Base-by-base conservation (phyloP, 2,888 invertebrate genomes). In the Hypselothyrea guttata region DNA sequence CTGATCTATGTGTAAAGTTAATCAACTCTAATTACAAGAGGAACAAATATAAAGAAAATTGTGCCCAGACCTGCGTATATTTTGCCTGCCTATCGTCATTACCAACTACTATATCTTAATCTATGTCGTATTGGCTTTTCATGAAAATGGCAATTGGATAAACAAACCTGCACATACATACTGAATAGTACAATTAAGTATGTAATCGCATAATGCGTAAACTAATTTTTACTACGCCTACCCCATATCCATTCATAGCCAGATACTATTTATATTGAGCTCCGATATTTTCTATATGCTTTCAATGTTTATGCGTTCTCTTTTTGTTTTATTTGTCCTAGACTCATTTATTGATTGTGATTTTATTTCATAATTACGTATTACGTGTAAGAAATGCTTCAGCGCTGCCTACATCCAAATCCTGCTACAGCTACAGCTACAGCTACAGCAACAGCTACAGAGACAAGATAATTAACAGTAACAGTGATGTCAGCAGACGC, bases 341-440 rank as follows among this genome's bases (percentile, higher is more conserved):
- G 8, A 44, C 22, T 47, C 1, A 31, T 49, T 35, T 67, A 22
- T 46, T 47, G 15, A 31, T 44, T 55, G 15, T 48, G 54, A 22
- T 22, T 22, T 65, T 16, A 18, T 58, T 47, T 63, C 27, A 30
- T 45, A 48, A 64, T 28, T 64, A n/a, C n/a, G n/a, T n/a, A 48
- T 60, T 40, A 70, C 13, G 27, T 70, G 66, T 71, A 66, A 70
- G 61, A 66, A 66, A 71, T 54, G 71, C 71, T 71, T 71, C 65
- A 78, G 75, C 65, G 69, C 75, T 77, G 75, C 75, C 73, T 75
- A 67, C 68, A 62, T 67, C 63, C 63, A 67, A 67, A 45, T 58
- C 64, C 64, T 61, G 71, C 71, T 70, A 69, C 71, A 69, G 70
- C 71, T 67, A 66, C 74, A 55, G 27, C 48, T 38, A 48, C 57